Conservation (phyloP, 1,140 invertebrate species). For the Melipona quadrifasciata region DNA sequence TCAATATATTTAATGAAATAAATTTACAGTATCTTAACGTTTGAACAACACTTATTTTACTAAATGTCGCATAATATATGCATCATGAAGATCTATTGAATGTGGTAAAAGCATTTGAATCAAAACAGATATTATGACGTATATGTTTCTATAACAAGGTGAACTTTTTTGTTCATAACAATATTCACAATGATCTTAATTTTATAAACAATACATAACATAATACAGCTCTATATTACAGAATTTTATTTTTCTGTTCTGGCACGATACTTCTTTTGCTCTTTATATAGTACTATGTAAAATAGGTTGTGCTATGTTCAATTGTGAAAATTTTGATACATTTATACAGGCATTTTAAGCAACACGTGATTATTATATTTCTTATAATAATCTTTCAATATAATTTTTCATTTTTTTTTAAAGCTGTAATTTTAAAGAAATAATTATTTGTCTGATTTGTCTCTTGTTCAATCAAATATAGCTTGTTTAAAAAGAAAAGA, state of each 20-base stretch:
- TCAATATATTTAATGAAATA: constrained; percentile 10
- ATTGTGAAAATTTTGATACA: constrained; percentile 15
- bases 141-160: constrained; percentile 44
- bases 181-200: constrained; percentile 34
- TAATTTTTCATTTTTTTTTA: neutral
- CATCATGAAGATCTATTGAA: constrained; percentile 28
- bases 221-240: constrained; percentile 24
- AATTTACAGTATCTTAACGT: neutral
- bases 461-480: constrained; percentile 25
- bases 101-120: constrained; percentile 28
- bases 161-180: constrained; percentile 22
- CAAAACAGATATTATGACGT: constrained; percentile 38
- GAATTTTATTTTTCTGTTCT: constrained; percentile 35
- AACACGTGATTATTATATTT: constrained; percentile 6
- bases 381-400: constrained; percentile 24
- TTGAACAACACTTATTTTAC: constrained; percentile 25
- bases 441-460: constrained; percentile 21
- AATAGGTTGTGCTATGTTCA: constrained; percentile 48
- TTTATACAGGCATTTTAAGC: constrained; percentile 11
- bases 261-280: constrained; percentile 20
- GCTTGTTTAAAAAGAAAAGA: constrained; percentile 25
- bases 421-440: neutral
- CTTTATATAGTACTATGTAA: constrained; percentile 37
- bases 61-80: constrained; percentile 14
- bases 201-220: constrained; percentile 40